These are phyloP conservation scores for Heteromyza rotundicornis DNA, from an alignment of 2,888 invertebrate species.

Conservation along the genomic window DNA sequence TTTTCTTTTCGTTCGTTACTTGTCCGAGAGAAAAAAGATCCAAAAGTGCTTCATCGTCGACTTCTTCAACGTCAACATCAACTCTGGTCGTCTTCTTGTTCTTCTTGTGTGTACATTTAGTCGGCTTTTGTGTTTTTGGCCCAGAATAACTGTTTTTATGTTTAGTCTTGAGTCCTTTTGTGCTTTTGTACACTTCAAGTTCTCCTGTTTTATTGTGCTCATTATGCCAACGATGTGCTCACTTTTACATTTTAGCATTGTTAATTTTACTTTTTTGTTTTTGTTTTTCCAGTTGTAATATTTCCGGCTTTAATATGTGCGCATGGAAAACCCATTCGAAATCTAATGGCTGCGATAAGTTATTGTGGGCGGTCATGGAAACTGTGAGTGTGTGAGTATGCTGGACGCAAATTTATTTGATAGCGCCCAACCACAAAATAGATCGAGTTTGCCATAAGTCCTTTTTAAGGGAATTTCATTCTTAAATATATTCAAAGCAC, in stretches of 20 bases:
- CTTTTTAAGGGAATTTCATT: no score
- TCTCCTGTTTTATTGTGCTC: neutral
- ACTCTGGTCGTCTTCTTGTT: neutral
- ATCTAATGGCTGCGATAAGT: no score
- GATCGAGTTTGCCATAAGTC: no score
- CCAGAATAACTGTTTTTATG: neutral
- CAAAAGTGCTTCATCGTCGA: neutral
- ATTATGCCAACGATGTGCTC: neutral
- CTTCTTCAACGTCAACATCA: no score
- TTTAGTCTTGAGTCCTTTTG: neutral
- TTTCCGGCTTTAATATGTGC: conserved; percentile 4
- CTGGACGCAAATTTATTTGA: no score
- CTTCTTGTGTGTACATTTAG: neutral
- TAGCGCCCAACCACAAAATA: no score
- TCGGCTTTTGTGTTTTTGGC: neutral
- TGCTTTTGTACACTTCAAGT: neutral
- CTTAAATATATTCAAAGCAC: no score
- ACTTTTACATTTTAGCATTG: conserved; percentile 1
- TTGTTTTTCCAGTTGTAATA: neutral
- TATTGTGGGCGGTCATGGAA: no score
- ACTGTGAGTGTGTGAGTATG: no score
- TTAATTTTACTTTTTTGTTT: no score
- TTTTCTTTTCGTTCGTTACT: neutral
- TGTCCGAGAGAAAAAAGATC: neutral
- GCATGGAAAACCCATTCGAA: neutral